A percentile compares a stretch with the other conserved stretches of the same genome.
Conservation (phyloP, 2,113 vertebrate genomes). For the Callaeas wilsoni region DNA sequence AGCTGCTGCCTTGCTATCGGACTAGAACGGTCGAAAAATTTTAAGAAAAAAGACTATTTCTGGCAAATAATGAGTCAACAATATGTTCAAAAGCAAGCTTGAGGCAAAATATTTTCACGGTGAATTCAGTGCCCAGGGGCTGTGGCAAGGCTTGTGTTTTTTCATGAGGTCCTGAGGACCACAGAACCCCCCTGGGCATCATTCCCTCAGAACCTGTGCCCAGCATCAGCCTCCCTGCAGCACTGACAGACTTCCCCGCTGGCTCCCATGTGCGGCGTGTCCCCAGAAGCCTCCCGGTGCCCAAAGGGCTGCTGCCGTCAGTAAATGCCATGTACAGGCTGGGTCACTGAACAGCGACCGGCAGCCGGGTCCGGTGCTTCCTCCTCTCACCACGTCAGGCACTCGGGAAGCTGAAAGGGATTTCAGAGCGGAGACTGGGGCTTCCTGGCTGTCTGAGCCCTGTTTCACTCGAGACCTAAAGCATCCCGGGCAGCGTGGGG, state of each 20-base stretch:
- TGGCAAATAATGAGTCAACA: neutral
- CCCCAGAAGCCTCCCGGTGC: fast-evolving
- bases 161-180: neutral
- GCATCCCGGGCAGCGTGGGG: fast-evolving
- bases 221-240: neutral
- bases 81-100: neutral
- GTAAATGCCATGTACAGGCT: neutral
- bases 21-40: neutral
- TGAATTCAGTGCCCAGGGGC: neutral
- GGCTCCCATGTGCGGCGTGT: fast-evolving
- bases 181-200: neutral
- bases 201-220: neutral
- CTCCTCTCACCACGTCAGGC: neutral
- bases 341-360: fast-evolving
- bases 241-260: too few species aligned
- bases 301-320: neutral
- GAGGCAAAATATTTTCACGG: neutral
- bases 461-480: neutral
- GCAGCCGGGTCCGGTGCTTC: neutral
- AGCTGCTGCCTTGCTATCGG: neutral
- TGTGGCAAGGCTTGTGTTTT: neutral
- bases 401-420: neutral
- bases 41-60: neutral
- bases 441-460: fast-evolving
- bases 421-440: fast-evolving